Evolutionary conservation across 1,140 invertebrate genomes (phyloP), one percentile per base, ranked within the genome.

Genomic region (Scaptomyza montana): DNA sequence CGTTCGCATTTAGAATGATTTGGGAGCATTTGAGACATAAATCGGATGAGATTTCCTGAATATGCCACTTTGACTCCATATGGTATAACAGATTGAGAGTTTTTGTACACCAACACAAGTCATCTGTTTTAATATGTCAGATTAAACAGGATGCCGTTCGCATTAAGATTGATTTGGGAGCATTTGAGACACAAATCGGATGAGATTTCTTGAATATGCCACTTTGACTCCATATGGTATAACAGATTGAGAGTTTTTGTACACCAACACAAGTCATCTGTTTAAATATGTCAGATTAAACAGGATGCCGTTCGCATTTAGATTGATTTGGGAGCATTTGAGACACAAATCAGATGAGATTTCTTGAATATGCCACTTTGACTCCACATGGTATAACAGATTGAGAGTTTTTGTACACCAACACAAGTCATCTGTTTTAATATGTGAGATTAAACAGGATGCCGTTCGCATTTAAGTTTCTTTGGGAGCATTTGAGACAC

Each of bases 401-500:
- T 8, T 30, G 1, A 36, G 7, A 16, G 0, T n/a, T n/a, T n/a
- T 7, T 78, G 72, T 78, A 55, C 45, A 53, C 62, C 28, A 77
- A 62, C 75, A 74, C 61, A 74, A 77, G 65, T 74, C 70, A 61
- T 74, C 70, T 73, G 70, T 19, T 59, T 16, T 67, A 72, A 72
- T 66, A 77, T 64, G 47, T 59, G 0, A 1, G 9, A 63, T 62
- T 66, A 72, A 45, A 61, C 74, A 78, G 72, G 72, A 78, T 78
- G 73, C 67, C 68, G 68, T 78, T 72, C 54, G 33, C 41, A 49
- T 53, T 30, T 55, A 0, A 0, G 16, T 69, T 70, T 5, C 5
- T 78, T 43, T 84, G 8, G 80, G 75, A 80, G 80, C 46, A 65
- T 77, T 73, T 84, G 77, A 80, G 80, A 80, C 74, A 78, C 55